Percentiles rank a stretch among this genome's conserved stretches.
phyloP scores from a whole-genome alignment of 2,888 invertebrate species.

The Ophioninae sp. region DNA sequence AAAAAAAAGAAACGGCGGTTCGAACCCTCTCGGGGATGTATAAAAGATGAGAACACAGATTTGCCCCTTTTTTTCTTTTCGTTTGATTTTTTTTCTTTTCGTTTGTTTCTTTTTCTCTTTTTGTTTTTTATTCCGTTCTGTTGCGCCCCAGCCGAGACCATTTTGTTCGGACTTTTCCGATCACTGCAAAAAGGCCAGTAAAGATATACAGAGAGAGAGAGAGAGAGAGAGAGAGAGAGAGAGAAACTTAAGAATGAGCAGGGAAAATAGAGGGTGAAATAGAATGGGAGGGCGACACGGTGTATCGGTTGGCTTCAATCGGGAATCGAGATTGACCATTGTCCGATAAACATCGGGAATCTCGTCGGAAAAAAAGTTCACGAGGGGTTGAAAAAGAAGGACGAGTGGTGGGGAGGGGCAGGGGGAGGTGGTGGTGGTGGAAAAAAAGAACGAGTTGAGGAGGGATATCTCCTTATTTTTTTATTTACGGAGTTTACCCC shows the following conservation, averaged over 20 bases:
- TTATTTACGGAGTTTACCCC: too few species aligned
- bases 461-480: not conserved
- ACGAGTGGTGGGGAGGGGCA: not conserved
- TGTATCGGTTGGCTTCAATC: not conserved
- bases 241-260: not conserved
- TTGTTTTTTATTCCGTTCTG: not conserved
- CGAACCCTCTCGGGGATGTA: not conserved
- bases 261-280: not conserved
- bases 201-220: not conserved
- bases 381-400: constrained; percentile 1
- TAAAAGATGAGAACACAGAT: constrained; percentile 25
- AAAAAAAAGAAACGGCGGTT: not conserved
- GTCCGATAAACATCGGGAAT: constrained; percentile 33
- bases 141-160: not conserved
- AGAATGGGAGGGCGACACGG: constrained; percentile 10
- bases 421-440: too few species aligned
- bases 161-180: constrained; percentile 12
- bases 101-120: not conserved
- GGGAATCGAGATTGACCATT: constrained; percentile 36
- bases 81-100: not conserved
- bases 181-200: constrained; percentile 3
- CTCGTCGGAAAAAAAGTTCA: constrained; percentile 26
- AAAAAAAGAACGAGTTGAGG: not conserved
- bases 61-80: not conserved
- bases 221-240: not conserved